Evolutionary conservation across 2,797 vertebrate genomes (phyloP), one percentile per base, ranked within the genome.

Genomic region (Melanotaenia nigrans): DNA sequence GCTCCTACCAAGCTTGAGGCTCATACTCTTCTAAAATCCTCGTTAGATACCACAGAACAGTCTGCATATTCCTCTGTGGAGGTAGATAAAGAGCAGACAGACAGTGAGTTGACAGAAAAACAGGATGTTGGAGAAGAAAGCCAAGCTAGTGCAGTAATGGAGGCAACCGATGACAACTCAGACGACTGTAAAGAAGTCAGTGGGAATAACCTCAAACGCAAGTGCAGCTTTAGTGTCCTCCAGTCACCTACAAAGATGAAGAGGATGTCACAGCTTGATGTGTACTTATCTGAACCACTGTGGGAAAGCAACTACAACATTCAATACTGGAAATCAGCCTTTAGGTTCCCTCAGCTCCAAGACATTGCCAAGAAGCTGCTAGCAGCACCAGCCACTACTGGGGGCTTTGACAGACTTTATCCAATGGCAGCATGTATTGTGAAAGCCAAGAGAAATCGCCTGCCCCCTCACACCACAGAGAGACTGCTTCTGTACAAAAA

Each of bases 401-500:
- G 94, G 9, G 94, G 94, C 32, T 95, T 95, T 1, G 92, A 93
- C 57, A 83, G 91, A 5, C 92, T 95, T 13, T 94, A 83, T 75
- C 92, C 93, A 5, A 81, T 94, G 85, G 92, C 94, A 1, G 68
- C 78, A 0, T 92, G 90, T 42, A 91, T 95, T 5, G 81, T 95
- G 2, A 88, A 66, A 68, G 94, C 95, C 54, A 91, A 79, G 56
- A 92, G 93, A 73, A 95, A 89, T 81, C 86, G 78, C 11, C 80
- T 95, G 45, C 88, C 91, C 0, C 73, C 92, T 61, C 93, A 94
- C 87, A 93, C 93, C 20, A 93, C 91, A 4, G 95, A 95, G 68
- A 90, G 94, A 65, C 87, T 95, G 28, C 88, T 95, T n/a, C 75
- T 95, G 2, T 95, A 93, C 68, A 90, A 89, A 79, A 92, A 94